Evolutionary conservation across 2,113 vertebrate genomes (phyloP).

Genomic region (Ctenodactylus gundi): DNA sequence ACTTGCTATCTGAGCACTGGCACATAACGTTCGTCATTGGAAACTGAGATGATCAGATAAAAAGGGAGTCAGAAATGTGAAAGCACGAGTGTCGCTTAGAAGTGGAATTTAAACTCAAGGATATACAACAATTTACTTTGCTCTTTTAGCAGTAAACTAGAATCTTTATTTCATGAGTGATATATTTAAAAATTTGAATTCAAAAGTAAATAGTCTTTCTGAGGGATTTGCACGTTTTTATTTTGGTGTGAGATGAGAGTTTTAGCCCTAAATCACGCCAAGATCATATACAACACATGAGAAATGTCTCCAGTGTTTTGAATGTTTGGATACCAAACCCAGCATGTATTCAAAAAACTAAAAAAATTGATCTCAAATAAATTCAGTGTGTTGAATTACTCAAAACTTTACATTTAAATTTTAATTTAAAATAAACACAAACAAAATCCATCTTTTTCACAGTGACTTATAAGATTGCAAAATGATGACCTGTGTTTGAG

Average conservation of each 20-base stretch:
- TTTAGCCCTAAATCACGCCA: neutral
- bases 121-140: neutral
- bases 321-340: neutral
- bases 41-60: neutral
- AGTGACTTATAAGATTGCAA: neutral
- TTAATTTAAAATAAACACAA: neutral
- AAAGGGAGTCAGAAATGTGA: neutral
- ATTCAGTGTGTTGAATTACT: neutral
- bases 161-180: neutral
- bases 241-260: conserved; percentile 41
- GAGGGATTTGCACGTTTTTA: neutral
- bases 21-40: neutral
- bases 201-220: neutral
- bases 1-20: neutral
- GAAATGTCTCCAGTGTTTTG: neutral
- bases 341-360: conserved; percentile 45
- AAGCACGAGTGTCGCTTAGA: neutral
- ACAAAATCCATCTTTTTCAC: neutral
- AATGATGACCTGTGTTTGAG: neutral
- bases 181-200: conserved; percentile 21
- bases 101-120: neutral
- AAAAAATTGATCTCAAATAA: neutral
- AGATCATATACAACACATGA: neutral
- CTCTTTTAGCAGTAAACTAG: neutral
- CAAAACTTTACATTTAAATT: neutral